Evolutionary conservation across 2,113 vertebrate species (phyloP), one percentile per base, ranked within the genome.

Genomic region (Hypomesus transpacificus): DNA sequence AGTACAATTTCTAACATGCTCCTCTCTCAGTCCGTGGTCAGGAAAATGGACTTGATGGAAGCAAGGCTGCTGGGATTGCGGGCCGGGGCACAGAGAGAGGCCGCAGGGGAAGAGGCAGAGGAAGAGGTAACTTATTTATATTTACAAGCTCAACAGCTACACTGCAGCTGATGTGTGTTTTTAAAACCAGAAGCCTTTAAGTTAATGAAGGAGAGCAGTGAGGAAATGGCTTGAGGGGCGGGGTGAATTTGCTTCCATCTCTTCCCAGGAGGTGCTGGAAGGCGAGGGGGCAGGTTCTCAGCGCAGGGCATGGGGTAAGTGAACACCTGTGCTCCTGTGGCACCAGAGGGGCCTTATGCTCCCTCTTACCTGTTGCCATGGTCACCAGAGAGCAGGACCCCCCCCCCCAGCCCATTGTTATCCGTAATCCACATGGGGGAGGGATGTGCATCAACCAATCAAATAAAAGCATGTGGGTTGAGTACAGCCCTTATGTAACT

Each of bases 221-320:
- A 46, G 39, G 9, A 46, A 46, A 7, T 46, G 39, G 39, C 7
- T 13, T 5, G 39, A 46, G 39, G 39, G 39, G 9, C 2, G 39
- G 39, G 5, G 9, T 46, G 39, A 46, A 46, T 52, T 17, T 18
- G n/a, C 26, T 31, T 16, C 17, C 28, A 22, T 31, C 62, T n/a
- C 62, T 28, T 18, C 28, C 62, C 18, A 63, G 61, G 61, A 18
- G 61, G 61, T 17, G 2, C 61, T 24, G 39, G 34, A 34, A 65
- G 96, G 81, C 90, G 96, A 82, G 97, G 95, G 72, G 95, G 96
- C 89, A 91, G 97, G 62, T 99, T 99, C 90, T 98, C 97, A 39
- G 95, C 96, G 57, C 97, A 98, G 91, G 96, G 96, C 89, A 99
- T 99, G 97, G 97, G 97, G 97, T 99, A 87, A 92, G 96, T 85